Evolutionary conservation across 2,888 invertebrate genomes (phyloP).

Genomic region (Agriopis marginaria): DNA sequence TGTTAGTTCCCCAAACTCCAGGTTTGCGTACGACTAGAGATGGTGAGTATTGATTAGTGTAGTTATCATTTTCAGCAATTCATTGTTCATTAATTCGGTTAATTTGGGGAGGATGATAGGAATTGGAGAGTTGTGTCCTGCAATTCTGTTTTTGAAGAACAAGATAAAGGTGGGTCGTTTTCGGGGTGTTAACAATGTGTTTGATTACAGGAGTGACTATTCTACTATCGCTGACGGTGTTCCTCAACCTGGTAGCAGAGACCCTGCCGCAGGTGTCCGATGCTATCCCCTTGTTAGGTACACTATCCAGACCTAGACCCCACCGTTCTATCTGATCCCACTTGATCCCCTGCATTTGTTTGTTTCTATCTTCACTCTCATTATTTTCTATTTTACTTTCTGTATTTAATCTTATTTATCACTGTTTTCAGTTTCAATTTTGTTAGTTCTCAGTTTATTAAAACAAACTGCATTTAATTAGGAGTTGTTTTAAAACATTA

Average conservation of each 20-base stretch:
- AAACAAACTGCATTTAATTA: conserved; percentile 62
- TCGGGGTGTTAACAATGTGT: conserved; percentile 86
- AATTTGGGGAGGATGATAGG: conserved; percentile 14
- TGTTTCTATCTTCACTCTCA: conserved; percentile 57
- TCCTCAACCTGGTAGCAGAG: conserved; percentile 99
- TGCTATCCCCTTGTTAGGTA: conserved; percentile 99
- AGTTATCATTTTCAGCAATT: conserved; percentile 53
- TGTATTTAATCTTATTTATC: conserved; percentile 57
- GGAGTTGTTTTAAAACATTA: conserved; percentile 82
- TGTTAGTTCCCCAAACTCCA: conserved; percentile 55
- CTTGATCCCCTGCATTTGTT: conserved; percentile 64
- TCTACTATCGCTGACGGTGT: conserved; percentile 99
- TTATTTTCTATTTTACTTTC: conserved; percentile 54
- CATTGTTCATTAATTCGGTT: conserved; percentile 45
- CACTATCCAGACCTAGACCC: conserved; percentile 83
- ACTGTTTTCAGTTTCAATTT: conserved; percentile 55
- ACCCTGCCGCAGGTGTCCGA: conserved; percentile 99
- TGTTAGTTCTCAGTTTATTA: conserved; percentile 59
- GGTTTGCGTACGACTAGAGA: conserved; percentile 40
- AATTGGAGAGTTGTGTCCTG: conserved; percentile 62
- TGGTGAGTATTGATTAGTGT: conserved; percentile 60
- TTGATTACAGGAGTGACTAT: conserved; percentile 99
- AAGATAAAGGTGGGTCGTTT: conserved; percentile 14
- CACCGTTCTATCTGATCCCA: conserved; percentile 67
- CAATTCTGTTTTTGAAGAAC: conserved; percentile 8